Evolutionary conservation across 1,140 invertebrate genomes (phyloP), one percentile per base, ranked within the genome.

Genomic region (Scylla paramamosain): DNA sequence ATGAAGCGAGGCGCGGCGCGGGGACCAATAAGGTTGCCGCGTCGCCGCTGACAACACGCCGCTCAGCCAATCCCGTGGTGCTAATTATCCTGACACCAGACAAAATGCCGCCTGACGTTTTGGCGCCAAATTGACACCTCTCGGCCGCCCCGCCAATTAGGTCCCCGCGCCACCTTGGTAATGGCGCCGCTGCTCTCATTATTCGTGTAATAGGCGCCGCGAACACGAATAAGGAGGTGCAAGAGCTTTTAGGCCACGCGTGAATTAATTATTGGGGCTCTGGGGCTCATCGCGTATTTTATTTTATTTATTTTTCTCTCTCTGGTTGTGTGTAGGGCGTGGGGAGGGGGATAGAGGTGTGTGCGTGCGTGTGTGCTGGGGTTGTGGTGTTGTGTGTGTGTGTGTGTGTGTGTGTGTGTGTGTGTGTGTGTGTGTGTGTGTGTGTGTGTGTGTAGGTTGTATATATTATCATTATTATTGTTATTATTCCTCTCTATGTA

Each of bases 91-190:
- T 77, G 67, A 77, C 67, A n/a, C 67, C 12, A 77, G 67, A 77
- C 67, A 77, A 77, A 77, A n/a, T 77, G 67, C 20, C 67, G 67
- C n/a, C 6, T 77, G 67, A 77, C 67, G n/a, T 77, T 77, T 77
- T 77, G 67, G 67, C 67, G 67, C 67, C 67, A 77, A 77, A n/a
- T 77, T 77, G 67, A 77, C 67, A 77, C 67, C 67, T 77, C 67
- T 25, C 67, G 67, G 67, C 67, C 67, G 67, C 67, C 67, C n/a
- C 67, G 8, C 20, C 67, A 77, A 77, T 77, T n/a, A 77, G 12
- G 20, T 59, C 52, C 10, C 25, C 25, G 67, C 67, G 67, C 67
- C 67, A 77, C 67, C 20, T n/a, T 77, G 67, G 67, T 77, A 77
- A 77, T 77, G 67, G 67, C 67, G 67, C 67, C 67, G 25, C 67